Evolutionary conservation across 2,113 vertebrate genomes (phyloP), one percentile per base, ranked within the genome.

Genomic region (Neomonachus schauinslandi): DNA sequence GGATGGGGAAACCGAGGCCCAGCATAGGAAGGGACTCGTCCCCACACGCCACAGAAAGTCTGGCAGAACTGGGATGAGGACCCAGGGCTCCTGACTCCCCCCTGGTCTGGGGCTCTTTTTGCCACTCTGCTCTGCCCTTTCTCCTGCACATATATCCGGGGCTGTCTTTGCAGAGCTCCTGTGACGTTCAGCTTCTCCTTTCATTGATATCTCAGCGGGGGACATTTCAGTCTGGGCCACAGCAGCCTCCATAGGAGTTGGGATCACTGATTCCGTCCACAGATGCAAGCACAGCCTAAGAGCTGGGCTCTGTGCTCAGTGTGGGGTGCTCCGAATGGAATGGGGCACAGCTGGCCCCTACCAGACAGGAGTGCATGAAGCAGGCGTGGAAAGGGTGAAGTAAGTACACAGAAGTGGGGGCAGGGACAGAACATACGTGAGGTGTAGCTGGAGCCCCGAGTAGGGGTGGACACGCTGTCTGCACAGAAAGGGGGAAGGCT

Each of bases 141-240:
- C 26, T 39, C 39, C 72, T 51, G 5, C 8, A 1, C 0, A 0
- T 42, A 2, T 9, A 3, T 31, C 24, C 6, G 26, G 9, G 4
- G 36, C 24, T 57, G 31, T 92, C 80, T 96, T 65, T 74, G 46
- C 39, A 67, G 72, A 36, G 18, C 15, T 19, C 11, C 19, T 7
- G 24, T 51, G n/a, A 57, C 24, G 46, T n/a, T 83, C 65, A 51
- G 9, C 31, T 88, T 57, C 76, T 91, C 6, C 49, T 95, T 31
- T 83, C 59, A 59, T 22, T 84, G 31, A 76, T 55, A 33, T 21
- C 53, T 88, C 22, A 51, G 21, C 9, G 33, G 2, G 28, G 55
- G 79, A 33, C 55, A 85, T 92, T 83, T 65, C 31, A 49, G 33
- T 53, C 10, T 80, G 88, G 77, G 22, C 46, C 71, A 59, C 21